phyloP scores from a whole-genome alignment of 2,888 invertebrate genomes.

The Gasteruption jaculator region DNA sequence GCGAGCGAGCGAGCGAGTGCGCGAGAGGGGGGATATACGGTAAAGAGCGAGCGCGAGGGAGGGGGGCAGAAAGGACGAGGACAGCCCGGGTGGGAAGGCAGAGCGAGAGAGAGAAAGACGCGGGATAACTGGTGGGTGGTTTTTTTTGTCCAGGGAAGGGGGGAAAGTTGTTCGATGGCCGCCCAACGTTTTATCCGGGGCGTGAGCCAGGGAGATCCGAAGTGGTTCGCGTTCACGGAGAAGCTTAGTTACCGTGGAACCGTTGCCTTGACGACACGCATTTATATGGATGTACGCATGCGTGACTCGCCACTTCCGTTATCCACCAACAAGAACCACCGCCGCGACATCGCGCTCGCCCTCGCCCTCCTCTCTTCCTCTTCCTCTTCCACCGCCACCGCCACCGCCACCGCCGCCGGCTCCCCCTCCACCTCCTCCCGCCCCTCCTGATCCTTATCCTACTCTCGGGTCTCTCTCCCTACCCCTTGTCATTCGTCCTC shows the following conservation, averaged over 20 bases:
- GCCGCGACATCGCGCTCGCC: constrained; percentile 15
- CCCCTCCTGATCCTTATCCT: constrained; percentile 20
- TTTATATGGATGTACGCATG: constrained; percentile 41
- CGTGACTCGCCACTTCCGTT: constrained; percentile 22
- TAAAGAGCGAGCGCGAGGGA: constrained; percentile 16
- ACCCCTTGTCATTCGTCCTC: no score
- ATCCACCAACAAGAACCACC: constrained; percentile 19
- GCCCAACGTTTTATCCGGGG: constrained; percentile 47
- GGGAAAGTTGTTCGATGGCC: constrained; percentile 39
- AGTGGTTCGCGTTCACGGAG: no score
- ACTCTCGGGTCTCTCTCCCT: constrained; percentile 17
- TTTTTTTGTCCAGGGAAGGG: constrained; percentile 17
- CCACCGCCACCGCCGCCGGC: constrained; percentile 11
- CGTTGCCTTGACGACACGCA: constrained; percentile 50
- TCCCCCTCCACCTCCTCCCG: not conserved
- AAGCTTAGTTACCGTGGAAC: constrained; percentile 51
- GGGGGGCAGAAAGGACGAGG: constrained; percentile 6
- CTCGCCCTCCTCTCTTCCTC: constrained; percentile 3
- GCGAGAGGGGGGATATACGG: constrained; percentile 10
- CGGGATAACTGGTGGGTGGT: constrained; percentile 7
- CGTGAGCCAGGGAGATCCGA: constrained; percentile 39
- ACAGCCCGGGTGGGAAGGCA: constrained; percentile 1
- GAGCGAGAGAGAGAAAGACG: constrained; percentile 1
- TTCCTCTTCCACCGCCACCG: constrained; percentile 7
- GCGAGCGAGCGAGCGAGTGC: constrained; percentile 15